phyloP scores from a whole-genome alignment of 2,113 vertebrate species.

The Cyphomyrus discorhynchus region DNA sequence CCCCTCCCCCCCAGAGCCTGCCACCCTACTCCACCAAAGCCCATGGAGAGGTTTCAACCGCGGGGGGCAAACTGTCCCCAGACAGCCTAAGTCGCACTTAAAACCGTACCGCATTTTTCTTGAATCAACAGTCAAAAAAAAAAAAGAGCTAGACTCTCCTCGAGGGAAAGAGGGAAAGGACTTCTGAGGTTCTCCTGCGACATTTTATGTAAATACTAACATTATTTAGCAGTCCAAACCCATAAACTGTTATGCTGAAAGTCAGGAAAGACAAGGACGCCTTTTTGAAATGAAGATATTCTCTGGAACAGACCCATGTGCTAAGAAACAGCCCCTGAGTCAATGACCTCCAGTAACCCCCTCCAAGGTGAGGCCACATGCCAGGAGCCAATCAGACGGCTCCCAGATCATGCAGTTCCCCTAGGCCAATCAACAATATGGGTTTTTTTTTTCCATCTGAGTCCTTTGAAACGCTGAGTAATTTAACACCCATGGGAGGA shows the following conservation, averaged over 20 bases:
- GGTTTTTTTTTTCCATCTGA: background rate
- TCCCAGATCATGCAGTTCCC: conserved; percentile 52
- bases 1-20: background rate
- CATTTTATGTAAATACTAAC: background rate
- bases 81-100: background rate
- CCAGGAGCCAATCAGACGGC: conserved; percentile 29
- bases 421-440: conserved; percentile 53
- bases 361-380: conserved; percentile 35
- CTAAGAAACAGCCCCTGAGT: background rate
- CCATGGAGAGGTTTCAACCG: background rate
- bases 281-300: background rate
- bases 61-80: background rate
- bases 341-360: conserved; percentile 40
- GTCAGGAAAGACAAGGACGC: background rate
- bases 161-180: background rate
- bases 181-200: background rate
- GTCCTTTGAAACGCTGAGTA: conserved; percentile 27
- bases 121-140: background rate
- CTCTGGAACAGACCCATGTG: background rate
- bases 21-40: background rate
- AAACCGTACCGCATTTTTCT: background rate
- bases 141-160: background rate
- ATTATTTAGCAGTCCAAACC: background rate
- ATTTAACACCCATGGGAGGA: conserved; percentile 39
- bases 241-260: background rate